Conservation (phyloP, 2,797 vertebrate genomes). For the Rhincodon typus region DNA sequence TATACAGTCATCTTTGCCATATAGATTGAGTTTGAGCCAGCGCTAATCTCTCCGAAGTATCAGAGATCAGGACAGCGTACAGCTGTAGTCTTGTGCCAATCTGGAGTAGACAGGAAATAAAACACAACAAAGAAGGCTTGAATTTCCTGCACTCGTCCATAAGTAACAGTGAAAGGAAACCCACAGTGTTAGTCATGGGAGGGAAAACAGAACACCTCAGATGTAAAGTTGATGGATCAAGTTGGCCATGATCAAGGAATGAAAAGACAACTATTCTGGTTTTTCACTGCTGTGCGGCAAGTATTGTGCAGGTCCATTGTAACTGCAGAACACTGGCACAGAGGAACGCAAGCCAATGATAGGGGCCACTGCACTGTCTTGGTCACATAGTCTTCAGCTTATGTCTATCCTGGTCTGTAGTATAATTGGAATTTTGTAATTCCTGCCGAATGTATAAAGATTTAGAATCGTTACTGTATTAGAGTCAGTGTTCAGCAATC, state of each 20-base stretch:
- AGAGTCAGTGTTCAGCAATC: background rate
- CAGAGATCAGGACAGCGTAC: background rate
- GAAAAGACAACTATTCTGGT: too few relatives aligned
- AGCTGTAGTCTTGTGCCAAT: background rate
- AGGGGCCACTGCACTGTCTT: too few relatives aligned
- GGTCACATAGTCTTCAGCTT: background rate
- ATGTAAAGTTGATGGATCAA: background rate
- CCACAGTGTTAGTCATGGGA: background rate
- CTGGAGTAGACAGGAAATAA: background rate
- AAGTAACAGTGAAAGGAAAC: background rate
- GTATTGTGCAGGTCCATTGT: background rate
- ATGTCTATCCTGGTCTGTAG: background rate
- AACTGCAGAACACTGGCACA: background rate
- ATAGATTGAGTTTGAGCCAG: background rate
- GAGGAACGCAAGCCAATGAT: background rate
- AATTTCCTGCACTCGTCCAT: background rate
- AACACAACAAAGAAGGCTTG: background rate
- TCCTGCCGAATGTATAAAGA: background rate
- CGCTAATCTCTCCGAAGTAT: background rate
- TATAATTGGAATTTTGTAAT: background rate
- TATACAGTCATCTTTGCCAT: background rate
- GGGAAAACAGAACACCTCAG: background rate
- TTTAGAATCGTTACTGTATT: background rate
- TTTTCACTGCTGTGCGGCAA: background rate
- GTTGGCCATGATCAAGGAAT: background rate